Percentiles rank a stretch among this genome's conserved stretches.
Conservation (phyloP, 2,888 invertebrate species). For the Nebria brevicollis region DNA sequence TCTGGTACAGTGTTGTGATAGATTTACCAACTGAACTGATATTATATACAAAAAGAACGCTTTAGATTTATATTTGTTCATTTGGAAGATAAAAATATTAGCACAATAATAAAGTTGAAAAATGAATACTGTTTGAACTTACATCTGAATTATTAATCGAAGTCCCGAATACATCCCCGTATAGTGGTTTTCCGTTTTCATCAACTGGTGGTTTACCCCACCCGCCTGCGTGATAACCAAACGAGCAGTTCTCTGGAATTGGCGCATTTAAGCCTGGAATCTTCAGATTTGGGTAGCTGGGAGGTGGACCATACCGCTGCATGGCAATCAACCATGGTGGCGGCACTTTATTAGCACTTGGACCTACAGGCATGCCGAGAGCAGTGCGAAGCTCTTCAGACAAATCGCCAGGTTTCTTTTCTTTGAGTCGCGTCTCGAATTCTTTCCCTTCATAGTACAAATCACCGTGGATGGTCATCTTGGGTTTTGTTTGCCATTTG, state of each 20-base stretch:
- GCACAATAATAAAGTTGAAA: neutral
- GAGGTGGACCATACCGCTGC: slow-evolving; percentile 98
- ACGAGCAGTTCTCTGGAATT: slow-evolving; percentile 96
- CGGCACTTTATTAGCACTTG: slow-evolving; percentile 89
- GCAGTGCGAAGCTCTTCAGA: slow-evolving; percentile 96
- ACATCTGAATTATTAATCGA: slow-evolving; percentile 75
- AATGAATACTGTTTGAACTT: slow-evolving; percentile 20
- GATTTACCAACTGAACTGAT: too few species aligned
- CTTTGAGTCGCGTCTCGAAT: slow-evolving; percentile 95
- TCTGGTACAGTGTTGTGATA: too few species aligned
- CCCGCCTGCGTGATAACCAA: slow-evolving; percentile 99
- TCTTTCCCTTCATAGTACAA: slow-evolving; percentile 99
- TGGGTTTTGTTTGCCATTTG: slow-evolving; percentile 99
- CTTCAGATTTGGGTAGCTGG: slow-evolving; percentile 97
- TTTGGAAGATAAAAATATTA: too few species aligned
- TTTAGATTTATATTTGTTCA: too few species aligned
- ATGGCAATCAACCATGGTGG: slow-evolving; percentile 98
- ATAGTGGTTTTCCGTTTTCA: slow-evolving; percentile 95
- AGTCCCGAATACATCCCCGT: slow-evolving; percentile 98
- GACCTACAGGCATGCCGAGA: slow-evolving; percentile 98
- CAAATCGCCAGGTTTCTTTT: slow-evolving; percentile 98
- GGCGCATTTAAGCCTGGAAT: slow-evolving; percentile 98
- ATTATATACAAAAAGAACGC: too few species aligned
- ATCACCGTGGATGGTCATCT: slow-evolving; percentile 99
- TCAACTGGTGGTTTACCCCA: slow-evolving; percentile 99